Evolutionary conservation across 2,113 vertebrate species (phyloP).

Genomic region (Jacana jacana): DNA sequence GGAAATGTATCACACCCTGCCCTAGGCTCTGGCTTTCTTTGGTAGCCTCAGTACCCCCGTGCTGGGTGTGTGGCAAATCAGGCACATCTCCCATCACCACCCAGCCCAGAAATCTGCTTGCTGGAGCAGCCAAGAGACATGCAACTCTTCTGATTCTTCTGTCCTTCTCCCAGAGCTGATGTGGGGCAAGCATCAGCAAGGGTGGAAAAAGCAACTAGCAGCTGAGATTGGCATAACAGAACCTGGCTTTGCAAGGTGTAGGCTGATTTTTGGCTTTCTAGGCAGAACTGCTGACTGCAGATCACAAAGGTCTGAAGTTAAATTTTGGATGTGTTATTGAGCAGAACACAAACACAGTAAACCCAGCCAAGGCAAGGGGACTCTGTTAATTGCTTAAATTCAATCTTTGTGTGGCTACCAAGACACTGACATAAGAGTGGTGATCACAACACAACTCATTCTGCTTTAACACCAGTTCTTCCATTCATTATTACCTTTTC

Average conservation of each 20-base stretch:
- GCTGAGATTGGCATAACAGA: neutral
- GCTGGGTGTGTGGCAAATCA: neutral
- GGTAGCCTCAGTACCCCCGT: neutral
- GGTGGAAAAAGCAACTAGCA: neutral
- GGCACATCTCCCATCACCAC: neutral
- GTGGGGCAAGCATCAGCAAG: neutral
- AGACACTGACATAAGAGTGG: neutral
- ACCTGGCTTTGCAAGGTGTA: neutral
- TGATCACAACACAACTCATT: neutral
- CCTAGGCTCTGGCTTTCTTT: neutral
- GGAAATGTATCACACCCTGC: neutral
- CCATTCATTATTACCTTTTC: neutral
- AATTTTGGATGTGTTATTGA: neutral
- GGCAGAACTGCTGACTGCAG: neutral
- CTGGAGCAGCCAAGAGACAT: neutral
- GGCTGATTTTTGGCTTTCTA: neutral
- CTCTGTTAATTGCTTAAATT: neutral
- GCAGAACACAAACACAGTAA: neutral
- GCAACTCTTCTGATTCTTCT: neutral
- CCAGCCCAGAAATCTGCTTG: neutral
- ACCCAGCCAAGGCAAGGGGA: neutral
- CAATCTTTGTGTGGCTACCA: neutral
- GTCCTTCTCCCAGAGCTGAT: neutral
- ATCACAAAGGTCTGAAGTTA: neutral
- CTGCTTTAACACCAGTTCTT: neutral